A percentile compares a stretch with the other conserved stretches of the same genome.
Evolutionary conservation across 2,888 invertebrate species (phyloP).

Genomic region (Agrilus cyanescens): DNA sequence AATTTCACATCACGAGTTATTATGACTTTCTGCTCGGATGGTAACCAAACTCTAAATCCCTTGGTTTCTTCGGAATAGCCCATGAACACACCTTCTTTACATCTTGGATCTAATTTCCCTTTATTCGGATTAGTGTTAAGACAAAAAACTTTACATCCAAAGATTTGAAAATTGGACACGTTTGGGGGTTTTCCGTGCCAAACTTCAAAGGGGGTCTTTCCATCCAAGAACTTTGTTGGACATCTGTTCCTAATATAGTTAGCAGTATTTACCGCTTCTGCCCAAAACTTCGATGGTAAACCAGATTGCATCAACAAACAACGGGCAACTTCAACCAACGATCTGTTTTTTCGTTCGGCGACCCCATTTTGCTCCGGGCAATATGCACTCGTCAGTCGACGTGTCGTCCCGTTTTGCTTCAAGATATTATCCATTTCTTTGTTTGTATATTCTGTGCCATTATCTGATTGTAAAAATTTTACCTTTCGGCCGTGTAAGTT

Average conservation of each 20-base stretch:
- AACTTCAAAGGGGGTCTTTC: constrained; percentile 5
- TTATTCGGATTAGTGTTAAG: no score
- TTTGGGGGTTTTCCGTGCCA: no score
- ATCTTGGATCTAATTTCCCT: no score
- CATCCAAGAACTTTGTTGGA: constrained; percentile 15
- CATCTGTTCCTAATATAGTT: constrained; percentile 24
- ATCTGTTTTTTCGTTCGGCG: constrained; percentile 14
- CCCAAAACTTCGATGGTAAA: constrained; percentile 22
- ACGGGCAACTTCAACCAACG: constrained; percentile 22
- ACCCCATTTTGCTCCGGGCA: constrained; percentile 14
- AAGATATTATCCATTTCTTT: constrained; percentile 11
- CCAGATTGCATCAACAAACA: constrained; percentile 16
- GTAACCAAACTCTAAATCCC: no score
- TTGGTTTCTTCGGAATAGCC: no score
- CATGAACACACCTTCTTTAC: no score
- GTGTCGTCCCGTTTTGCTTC: constrained; percentile 12
- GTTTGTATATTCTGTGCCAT: constrained; percentile 13
- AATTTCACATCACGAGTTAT: no score
- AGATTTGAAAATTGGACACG: no score
- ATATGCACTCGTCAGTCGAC: constrained; percentile 12
- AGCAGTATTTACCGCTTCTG: constrained; percentile 24
- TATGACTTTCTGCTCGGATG: no score
- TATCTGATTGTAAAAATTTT: constrained; percentile 15
- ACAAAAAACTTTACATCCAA: no score
- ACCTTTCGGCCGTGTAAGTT: constrained; percentile 8